A percentile compares a stretch with the other conserved stretches of the same genome.
Evolutionary conservation across 2,113 vertebrate genomes (phyloP).

Genomic region (Pollimyrus isidori): DNA sequence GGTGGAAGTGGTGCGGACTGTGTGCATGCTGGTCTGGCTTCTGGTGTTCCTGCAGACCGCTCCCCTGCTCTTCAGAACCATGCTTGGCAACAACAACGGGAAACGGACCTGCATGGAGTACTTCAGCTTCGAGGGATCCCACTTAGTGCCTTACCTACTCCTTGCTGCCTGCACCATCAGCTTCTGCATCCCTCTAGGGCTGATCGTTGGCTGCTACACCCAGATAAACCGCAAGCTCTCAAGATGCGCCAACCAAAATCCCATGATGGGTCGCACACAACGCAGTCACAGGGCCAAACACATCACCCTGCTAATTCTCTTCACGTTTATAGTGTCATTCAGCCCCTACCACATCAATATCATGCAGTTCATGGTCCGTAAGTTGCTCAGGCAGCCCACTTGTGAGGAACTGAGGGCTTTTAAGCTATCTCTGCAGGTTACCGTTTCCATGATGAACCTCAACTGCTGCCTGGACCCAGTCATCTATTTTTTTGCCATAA

Average conservation of each 20-base stretch:
- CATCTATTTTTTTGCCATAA: slow-evolving; percentile 80
- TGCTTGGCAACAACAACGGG: slow-evolving; percentile 42
- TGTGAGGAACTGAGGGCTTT: slow-evolving; percentile 63
- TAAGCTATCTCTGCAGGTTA: slow-evolving; percentile 67
- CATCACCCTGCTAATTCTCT: slow-evolving; percentile 65
- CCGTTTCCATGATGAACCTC: slow-evolving; percentile 70
- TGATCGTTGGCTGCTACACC: slow-evolving; percentile 68
- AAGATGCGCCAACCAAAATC: slow-evolving; percentile 54
- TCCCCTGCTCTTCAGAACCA: slow-evolving; percentile 58
- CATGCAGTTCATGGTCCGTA: slow-evolving; percentile 66
- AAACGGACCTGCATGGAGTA: slow-evolving; percentile 74
- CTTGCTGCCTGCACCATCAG: slow-evolving; percentile 58
- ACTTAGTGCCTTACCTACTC: slow-evolving; percentile 55
- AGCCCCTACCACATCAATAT: slow-evolving; percentile 72
- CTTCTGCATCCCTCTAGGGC: slow-evolving; percentile 61
- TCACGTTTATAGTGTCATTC: slow-evolving; percentile 66
- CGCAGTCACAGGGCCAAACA: slow-evolving; percentile 60
- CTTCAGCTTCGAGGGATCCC: slow-evolving; percentile 54
- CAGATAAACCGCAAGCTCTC: slow-evolving; percentile 67
- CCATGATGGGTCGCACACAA: slow-evolving; percentile 41
- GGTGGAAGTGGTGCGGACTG: slow-evolving; percentile 42
- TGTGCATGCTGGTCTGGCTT: slow-evolving; percentile 65
- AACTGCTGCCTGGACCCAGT: slow-evolving; percentile 75
- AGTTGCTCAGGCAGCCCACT: slow-evolving; percentile 44
- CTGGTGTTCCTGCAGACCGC: slow-evolving; percentile 57